These are phyloP conservation scores for Gerris buenoi DNA, from an alignment of 1,140 invertebrate genomes.

Conservation along the genomic window DNA sequence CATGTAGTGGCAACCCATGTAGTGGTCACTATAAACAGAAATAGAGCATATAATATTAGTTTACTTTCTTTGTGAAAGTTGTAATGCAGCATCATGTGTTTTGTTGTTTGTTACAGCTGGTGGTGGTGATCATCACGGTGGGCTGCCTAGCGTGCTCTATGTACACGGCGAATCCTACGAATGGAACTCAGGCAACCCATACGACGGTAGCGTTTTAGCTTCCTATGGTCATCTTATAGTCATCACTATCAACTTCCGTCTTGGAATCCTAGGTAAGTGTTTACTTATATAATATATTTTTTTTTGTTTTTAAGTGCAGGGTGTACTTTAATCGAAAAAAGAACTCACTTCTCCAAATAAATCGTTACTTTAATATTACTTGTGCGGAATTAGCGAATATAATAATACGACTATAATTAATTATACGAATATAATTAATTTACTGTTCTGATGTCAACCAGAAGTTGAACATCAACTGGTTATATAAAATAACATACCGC, in stretches of 20 bases:
- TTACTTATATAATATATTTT: not conserved
- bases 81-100: no score
- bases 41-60: no score
- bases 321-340: not conserved
- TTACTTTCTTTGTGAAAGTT: no score
- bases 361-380: not conserved
- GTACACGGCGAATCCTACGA: slow-evolving; percentile 85
- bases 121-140: slow-evolving; percentile 24
- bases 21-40: no score
- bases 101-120: slow-evolving; percentile 8
- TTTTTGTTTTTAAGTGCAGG: not conserved
- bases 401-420: no score
- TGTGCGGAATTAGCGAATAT: no score
- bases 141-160: slow-evolving; percentile 70
- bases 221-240: slow-evolving; percentile 82
- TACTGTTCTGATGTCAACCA: no score
- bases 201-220: slow-evolving; percentile 74
- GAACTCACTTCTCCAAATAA: not conserved
- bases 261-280: slow-evolving; percentile 81
- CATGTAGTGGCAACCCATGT: no score
- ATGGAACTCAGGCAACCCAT: slow-evolving; percentile 83
- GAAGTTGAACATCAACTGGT: no score
- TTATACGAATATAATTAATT: no score
- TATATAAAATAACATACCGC: no score
- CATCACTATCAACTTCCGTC: slow-evolving; percentile 80